Conservation (phyloP, 2,888 invertebrate species). For the Acleris sparsana region DNA sequence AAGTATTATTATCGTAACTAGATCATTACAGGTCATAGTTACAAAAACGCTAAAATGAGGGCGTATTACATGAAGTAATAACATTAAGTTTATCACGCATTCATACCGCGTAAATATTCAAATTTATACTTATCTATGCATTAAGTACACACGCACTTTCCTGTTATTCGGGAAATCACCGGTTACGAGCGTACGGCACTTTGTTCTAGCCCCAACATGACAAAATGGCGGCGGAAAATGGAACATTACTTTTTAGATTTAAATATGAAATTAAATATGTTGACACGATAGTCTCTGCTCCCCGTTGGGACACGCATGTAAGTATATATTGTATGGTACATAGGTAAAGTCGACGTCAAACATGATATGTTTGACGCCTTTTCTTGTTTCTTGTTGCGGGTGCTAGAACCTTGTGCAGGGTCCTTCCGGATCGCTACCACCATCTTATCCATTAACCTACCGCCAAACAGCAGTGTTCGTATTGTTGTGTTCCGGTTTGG, state of each 20-base stretch:
- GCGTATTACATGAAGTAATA: not conserved
- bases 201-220: not conserved
- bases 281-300: no score
- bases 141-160: slow-evolving; percentile 22
- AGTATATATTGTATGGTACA: no score
- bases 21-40: not conserved
- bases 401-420: no score
- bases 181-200: not conserved
- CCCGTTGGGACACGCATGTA: no score
- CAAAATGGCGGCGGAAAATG: slow-evolving; percentile 2
- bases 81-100: not conserved
- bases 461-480: no score
- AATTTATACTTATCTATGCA: slow-evolving; percentile 18
- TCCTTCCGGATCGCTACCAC: no score
- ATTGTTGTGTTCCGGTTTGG: no score
- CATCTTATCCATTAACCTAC: no score
- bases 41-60: not conserved
- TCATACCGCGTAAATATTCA: slow-evolving; percentile 18
- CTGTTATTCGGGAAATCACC: slow-evolving; percentile 28
- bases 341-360: no score
- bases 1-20: not conserved
- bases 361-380: no score
- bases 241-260: not conserved
- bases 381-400: no score
- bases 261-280: no score